Conservation (phyloP, 2,888 invertebrate species). For the Polyploca ridens region DNA sequence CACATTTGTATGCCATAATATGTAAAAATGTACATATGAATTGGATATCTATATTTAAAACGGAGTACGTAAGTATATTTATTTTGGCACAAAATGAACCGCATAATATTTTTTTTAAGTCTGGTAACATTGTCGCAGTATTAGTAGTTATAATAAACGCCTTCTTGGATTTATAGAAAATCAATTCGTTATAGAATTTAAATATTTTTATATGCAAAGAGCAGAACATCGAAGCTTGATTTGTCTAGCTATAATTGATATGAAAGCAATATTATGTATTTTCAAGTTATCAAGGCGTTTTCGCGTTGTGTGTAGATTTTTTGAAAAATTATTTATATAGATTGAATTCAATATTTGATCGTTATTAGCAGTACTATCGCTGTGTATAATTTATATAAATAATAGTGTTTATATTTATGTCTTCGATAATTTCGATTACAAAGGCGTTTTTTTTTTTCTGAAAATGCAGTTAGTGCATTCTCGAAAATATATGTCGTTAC, state of each 20-base stretch:
- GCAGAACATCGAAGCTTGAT: constrained; percentile 23
- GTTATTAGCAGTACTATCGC: no score
- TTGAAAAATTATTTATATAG: neutral
- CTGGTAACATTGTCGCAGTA: neutral
- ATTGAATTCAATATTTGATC: neutral
- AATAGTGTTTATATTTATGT: no score
- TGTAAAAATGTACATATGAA: neutral
- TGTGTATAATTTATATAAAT: no score
- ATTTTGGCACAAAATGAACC: neutral
- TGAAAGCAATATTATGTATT: neutral
- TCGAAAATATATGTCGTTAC: no score
- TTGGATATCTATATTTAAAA: neutral
- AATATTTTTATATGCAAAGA: constrained; percentile 34
- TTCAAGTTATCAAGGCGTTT: neutral
- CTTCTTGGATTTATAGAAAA: constrained; percentile 17
- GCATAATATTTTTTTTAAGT: neutral
- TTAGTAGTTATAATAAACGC: neutral
- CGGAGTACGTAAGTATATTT: neutral
- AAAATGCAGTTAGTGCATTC: no score
- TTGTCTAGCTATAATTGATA: neutral
- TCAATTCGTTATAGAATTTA: constrained; percentile 36
- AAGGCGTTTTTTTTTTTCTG: no score
- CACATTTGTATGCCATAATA: neutral
- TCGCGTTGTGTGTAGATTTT: neutral
- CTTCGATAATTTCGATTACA: no score